Base-by-base conservation (phyloP, 1,140 invertebrate genomes). In the Aphis craccivora region DNA sequence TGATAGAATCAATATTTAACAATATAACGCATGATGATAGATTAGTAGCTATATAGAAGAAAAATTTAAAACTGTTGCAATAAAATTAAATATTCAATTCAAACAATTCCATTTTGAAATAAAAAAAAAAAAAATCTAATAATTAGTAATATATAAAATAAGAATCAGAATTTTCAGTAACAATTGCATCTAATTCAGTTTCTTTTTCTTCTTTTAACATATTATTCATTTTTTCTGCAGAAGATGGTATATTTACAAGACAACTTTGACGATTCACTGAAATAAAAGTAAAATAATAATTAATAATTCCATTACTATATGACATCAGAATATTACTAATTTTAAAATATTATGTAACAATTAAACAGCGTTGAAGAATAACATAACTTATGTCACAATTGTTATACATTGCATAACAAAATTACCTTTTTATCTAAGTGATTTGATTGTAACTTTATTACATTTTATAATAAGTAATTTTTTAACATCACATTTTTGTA, bases 101-200 rank as follows among this genome's bases (percentile, higher is more conserved):
- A 51, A 51, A 18, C 0, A 8, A 55, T 25, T 8, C 25, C 60
- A 67, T 67, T 67, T 67, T 76, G 0, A 76, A 76, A 35, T n/a
- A 76, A 76, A 76, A 18, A 51, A 18, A 18, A 51, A 18, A 40
- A 51, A 18, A 45, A 18, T 51, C 1, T 51, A 51, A 51, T 51
- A 51, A 55, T 67, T 90, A 90, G 20, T 90, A 90, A 67, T 67
- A 11, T 67, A 90, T 67, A 60, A 90, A 90, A 90, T 90, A 90
- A 18, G 37, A 90, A 90, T 67, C 55, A 23, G 89, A 90, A 90
- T 90, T 90, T 45, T 90, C 89, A 43, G 89, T 67, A 7, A 90
- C 6, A 2, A 90, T 67, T 20, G 60, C 40, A 67, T 90, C 55
- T 90, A 90, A 30, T 90, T 67, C 51, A 1, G 37, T 67, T 67